These are phyloP conservation scores for Drosophila sp. DNA, from an alignment of 1,140 invertebrate species.

Conservation along the genomic window DNA sequence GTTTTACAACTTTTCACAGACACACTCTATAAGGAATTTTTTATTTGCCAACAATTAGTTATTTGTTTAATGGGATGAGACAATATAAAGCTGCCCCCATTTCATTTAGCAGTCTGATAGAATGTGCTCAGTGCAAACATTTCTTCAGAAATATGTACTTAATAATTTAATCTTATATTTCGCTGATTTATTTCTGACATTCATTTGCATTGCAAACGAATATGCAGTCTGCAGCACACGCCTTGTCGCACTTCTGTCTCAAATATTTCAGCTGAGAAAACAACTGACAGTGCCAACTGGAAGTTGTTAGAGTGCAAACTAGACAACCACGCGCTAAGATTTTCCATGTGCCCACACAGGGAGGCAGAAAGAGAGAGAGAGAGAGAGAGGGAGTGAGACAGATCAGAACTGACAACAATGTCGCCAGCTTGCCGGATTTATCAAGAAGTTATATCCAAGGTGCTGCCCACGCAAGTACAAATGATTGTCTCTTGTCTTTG, in stretches of 20 bases:
- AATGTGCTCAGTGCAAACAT: background rate
- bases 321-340: constrained; percentile 61
- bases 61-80: background rate
- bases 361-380: background rate
- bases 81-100: background rate
- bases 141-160: background rate
- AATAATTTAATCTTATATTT: constrained; percentile 7
- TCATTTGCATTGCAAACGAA: constrained; percentile 15
- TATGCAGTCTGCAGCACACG: constrained; percentile 24
- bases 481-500: constrained; percentile 10
- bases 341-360: constrained; percentile 59
- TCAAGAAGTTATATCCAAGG: constrained; percentile 53
- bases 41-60: background rate
- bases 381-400: background rate
- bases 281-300: constrained; percentile 57
- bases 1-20: background rate
- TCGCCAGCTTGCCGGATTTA: constrained; percentile 68
- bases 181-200: constrained; percentile 17
- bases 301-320: constrained; percentile 76
- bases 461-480: constrained; percentile 51
- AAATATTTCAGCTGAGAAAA: constrained; percentile 46
- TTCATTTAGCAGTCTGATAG: background rate
- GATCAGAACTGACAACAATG: constrained; percentile 52
- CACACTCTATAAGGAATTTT: background rate
- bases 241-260: constrained; percentile 57